These are phyloP conservation scores for Mycetomoellerius zeteki DNA, from an alignment of 1,140 invertebrate genomes.

Conservation along the genomic window DNA sequence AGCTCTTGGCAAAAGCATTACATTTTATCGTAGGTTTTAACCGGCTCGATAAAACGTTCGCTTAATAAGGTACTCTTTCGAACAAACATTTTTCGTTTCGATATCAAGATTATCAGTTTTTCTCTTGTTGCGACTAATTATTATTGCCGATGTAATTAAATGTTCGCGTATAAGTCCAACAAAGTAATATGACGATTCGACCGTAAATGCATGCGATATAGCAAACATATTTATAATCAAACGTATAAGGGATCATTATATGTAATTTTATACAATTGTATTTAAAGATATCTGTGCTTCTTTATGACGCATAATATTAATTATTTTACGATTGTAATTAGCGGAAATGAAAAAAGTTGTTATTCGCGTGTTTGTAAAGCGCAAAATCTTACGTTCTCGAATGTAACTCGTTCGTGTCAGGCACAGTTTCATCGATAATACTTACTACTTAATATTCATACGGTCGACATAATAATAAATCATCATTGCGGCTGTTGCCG, in stretches of 20 bases:
- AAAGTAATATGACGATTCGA: not conserved
- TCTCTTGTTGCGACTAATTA: slow-evolving; percentile 18
- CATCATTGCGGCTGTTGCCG: slow-evolving; percentile 13
- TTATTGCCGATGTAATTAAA: slow-evolving; percentile 31
- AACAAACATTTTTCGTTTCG: slow-evolving; percentile 9
- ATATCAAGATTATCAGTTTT: slow-evolving; percentile 28
- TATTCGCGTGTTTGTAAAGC: not conserved
- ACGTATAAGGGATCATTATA: no score
- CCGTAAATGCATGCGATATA: not conserved
- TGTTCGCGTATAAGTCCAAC: not conserved
- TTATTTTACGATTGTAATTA: not conserved
- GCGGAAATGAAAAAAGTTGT: not conserved
- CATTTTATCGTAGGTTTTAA: slow-evolving; percentile 39
- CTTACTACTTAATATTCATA: slow-evolving; percentile 16
- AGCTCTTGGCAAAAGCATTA: slow-evolving; percentile 14
- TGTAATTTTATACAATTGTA: no score
- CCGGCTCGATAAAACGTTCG: slow-evolving; percentile 3
- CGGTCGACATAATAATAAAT: slow-evolving; percentile 20
- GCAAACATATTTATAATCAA: not conserved
- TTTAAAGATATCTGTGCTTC: not conserved
- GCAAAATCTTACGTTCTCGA: not conserved
- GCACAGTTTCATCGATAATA: not conserved
- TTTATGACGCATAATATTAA: not conserved
- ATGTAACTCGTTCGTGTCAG: not conserved
- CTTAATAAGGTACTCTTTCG: not conserved